Percentiles rank a stretch among this genome's conserved stretches.
These are phyloP conservation scores for Slavum lentiscoides DNA, from an alignment of 2,888 invertebrate genomes.

Conservation along the genomic window DNA sequence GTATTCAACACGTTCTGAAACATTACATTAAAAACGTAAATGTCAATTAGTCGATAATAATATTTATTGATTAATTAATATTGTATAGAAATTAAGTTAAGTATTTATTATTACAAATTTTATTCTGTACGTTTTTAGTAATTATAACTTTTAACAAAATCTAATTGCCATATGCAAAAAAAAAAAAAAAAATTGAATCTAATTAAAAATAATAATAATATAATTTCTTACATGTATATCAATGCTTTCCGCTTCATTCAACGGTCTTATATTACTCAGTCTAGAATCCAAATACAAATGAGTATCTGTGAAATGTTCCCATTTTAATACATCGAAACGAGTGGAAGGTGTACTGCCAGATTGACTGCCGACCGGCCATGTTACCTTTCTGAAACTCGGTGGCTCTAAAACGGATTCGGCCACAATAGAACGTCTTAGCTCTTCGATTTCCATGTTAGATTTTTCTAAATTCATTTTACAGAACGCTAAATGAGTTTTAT, in stretches of 20 bases:
- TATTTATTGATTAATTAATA: not conserved
- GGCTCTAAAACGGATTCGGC: constrained; percentile 62
- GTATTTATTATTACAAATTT: not conserved
- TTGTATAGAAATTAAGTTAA: not conserved
- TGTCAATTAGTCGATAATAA: not conserved
- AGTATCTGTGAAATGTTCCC: constrained; percentile 83
- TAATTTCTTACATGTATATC: constrained; percentile 68
- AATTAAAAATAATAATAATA: too few relatives aligned
- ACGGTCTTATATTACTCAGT: constrained; percentile 69
- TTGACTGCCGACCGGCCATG: constrained; percentile 78
- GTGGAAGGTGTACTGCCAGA: constrained; percentile 70
- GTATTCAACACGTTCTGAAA: constrained; percentile 63
- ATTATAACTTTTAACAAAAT: not conserved
- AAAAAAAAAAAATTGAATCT: too few relatives aligned
- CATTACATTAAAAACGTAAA: constrained; percentile 13
- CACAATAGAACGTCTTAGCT: constrained; percentile 62
- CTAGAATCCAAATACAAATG: constrained; percentile 83
- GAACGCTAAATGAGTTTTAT: constrained; percentile 74
- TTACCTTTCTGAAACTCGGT: constrained; percentile 57
- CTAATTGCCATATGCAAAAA: too few relatives aligned
- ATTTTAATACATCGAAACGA: constrained; percentile 81
- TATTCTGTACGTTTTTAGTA: not conserved
- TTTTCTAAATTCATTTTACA: constrained; percentile 50
- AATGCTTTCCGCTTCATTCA: constrained; percentile 68
- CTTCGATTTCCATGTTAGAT: constrained; percentile 60